Base-by-base conservation (phyloP, 2,113 vertebrate species). In the Varanus komodoensis region DNA sequence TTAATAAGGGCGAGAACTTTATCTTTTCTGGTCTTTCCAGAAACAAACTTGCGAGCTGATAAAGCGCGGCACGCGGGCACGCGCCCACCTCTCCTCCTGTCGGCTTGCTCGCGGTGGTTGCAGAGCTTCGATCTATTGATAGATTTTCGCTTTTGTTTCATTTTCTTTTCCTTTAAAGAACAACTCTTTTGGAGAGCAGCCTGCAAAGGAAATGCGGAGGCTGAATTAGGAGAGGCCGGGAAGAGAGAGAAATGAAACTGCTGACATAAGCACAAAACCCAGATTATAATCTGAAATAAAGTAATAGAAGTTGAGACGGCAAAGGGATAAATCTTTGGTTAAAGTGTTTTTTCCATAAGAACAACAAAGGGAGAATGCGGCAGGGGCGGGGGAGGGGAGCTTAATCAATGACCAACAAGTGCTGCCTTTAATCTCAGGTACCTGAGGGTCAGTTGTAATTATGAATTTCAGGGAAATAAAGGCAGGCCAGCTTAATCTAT, bases 1-100 rank as follows among this genome's bases (percentile, higher is more conserved):
- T 96, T 95, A 89, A 92, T 84, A 25, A 15, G 8, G 86, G 77
- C 74, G 91, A 89, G 93, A 94, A 95, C 92, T 86, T 95, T 92
- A 82, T 90, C 38, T 81, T 81, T 86, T 90, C 86, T 94, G 78
- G 85, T 84, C 91, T 96, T 92, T 91, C 54, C 92, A 90, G 87
- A 73, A 90, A 90, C 90, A 93, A 94, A 97, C 89, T 94, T 95
- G 48, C 38, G 74, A 85, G 74, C 71, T 89, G 82, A 94, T 83
- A 91, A n/a, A 88, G 34, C 29, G 78, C 21, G 61, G 61, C 21
- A 19, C 21, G 61, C 78, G 86, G 89, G 61, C 34, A 29, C 29
- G 48, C 38, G 21, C 75, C 23, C 38, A 44, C 38, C n/a, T 44
- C 38, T 44, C 38, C 38, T 5, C 25, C 48, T 12, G 14, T 29